A percentile compares a stretch with the other conserved stretches of the same genome.
These are phyloP conservation scores for Gasterosteus aculeatus DNA, from an alignment of 2,113 vertebrate genomes.

Conservation along the genomic window DNA sequence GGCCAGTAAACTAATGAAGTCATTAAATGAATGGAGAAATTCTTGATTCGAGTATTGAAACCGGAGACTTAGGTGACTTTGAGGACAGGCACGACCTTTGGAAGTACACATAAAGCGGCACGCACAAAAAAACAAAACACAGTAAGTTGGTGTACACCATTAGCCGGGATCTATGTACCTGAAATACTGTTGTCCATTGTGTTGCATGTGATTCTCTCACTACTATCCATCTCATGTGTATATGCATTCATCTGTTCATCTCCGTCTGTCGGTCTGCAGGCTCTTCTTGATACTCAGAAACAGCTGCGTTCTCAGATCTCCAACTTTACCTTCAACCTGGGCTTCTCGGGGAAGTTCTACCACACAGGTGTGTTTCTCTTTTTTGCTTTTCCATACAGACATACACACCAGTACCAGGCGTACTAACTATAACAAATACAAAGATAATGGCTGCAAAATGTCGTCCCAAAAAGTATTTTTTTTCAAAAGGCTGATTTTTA, in stretches of 20 bases:
- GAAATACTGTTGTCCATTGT: not conserved
- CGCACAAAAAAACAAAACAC: slow-evolving; percentile 8
- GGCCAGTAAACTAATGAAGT: slow-evolving; percentile 95
- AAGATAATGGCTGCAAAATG: not conserved
- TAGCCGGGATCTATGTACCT: slow-evolving; percentile 27
- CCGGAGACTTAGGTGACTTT: slow-evolving; percentile 40
- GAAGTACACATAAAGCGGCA: slow-evolving; percentile 1
- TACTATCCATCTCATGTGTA: not conserved
- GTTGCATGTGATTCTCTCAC: not conserved
- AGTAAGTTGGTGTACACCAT: not conserved
- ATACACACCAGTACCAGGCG: not conserved
- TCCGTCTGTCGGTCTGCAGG: slow-evolving; percentile 57
- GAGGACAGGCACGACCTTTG: slow-evolving; percentile 15
- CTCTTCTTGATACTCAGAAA: slow-evolving; percentile 80
- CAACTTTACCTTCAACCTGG: slow-evolving; percentile 83
- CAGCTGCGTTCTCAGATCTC: slow-evolving; percentile 79
- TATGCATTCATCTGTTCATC: slow-evolving; percentile 21
- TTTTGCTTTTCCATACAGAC: not conserved
- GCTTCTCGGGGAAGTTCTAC: slow-evolving; percentile 83
- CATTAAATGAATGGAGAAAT: slow-evolving; percentile 90
- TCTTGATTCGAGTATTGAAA: slow-evolving; percentile 79
- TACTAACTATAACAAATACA: not conserved
- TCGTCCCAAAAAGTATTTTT: not conserved
- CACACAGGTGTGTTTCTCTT: slow-evolving; percentile 76
- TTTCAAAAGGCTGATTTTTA: too few species aligned